A percentile compares a stretch with the other conserved stretches of the same genome.
These are phyloP conservation scores for Lepidurus apus DNA, from an alignment of 1,140 invertebrate genomes.

Conservation along the genomic window DNA sequence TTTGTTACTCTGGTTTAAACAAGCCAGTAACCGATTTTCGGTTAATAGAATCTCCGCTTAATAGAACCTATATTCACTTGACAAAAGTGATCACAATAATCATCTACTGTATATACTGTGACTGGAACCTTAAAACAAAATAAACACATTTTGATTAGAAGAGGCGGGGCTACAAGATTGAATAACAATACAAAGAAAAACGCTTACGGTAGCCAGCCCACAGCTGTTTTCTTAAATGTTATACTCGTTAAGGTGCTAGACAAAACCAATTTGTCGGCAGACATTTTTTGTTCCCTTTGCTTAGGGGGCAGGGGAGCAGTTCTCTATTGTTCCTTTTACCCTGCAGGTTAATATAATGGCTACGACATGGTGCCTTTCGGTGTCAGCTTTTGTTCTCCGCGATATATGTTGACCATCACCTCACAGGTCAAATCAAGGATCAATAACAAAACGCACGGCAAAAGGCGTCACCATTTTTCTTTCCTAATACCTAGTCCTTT, in stretches of 20 bases:
- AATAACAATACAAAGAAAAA: neutral
- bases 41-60: too few relatives aligned
- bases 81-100: too few relatives aligned
- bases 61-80: too few relatives aligned
- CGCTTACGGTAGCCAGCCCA: neutral
- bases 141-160: neutral
- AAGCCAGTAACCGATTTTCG: too few relatives aligned
- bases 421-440: slow-evolving; percentile 13
- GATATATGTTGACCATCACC: slow-evolving; percentile 16
- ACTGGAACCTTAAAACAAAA: too few relatives aligned
- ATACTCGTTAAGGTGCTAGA: neutral
- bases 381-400: neutral
- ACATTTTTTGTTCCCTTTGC: neutral
- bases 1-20: too few relatives aligned
- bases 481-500: neutral
- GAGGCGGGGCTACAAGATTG: neutral
- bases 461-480: neutral
- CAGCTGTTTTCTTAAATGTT: neutral
- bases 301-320: neutral
- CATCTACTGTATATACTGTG: too few relatives aligned
- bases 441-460: neutral
- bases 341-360: slow-evolving; percentile 13
- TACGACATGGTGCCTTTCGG: slow-evolving; percentile 6
- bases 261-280: slow-evolving; percentile 2
- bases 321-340: neutral